Evolutionary conservation across 92 coral and sea anemone species (phyloP), one percentile per base, ranked within the genome.

Genomic region (Heliopora coerulea): DNA sequence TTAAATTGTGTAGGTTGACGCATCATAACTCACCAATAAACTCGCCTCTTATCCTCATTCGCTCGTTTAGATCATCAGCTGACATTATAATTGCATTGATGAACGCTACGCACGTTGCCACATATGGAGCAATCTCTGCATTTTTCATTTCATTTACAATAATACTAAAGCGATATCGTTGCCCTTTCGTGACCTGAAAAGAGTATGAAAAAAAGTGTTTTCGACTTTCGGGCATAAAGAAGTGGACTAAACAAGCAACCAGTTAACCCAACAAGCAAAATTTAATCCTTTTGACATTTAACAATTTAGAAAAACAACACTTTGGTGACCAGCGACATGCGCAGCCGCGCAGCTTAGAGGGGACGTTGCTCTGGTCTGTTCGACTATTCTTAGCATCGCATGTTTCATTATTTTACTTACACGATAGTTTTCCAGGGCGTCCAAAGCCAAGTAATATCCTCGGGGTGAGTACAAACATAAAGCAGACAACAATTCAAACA

Each of bases 371-470:
- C n/a, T n/a, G n/a, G n/a, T n/a, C n/a, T n/a, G n/a, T n/a, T n/a
- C n/a, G n/a, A n/a, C n/a, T n/a, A n/a, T n/a, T n/a, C n/a, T n/a
- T n/a, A n/a, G n/a, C n/a, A n/a, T n/a, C n/a, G n/a, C 15, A 8
- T 46, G 12, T 46, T 23, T 44, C n/a, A 42, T 46, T 21, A 5
- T 23, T 25, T 21, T 23, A 60, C 68, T 73, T 83, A 95, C 99
- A 82, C 91, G 91, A 77, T 95, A 95, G 77, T 95, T 95, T 69
- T 95, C 96, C 30, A 95, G 87, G 0, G 99, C 99, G 33, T 95
- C 99, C 49, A 95, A 79, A 0, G 99, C 99, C 62, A 95, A 82
- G 26, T 86, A 83, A 50, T 90, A 89, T 30, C 99, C 99, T 74
- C 87, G 84, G 37, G 78, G 79, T 8, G 89, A 88, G 80, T 95